Evolutionary conservation across 2,113 vertebrate species (phyloP).

Genomic region (Bubalus kerabau): DNA sequence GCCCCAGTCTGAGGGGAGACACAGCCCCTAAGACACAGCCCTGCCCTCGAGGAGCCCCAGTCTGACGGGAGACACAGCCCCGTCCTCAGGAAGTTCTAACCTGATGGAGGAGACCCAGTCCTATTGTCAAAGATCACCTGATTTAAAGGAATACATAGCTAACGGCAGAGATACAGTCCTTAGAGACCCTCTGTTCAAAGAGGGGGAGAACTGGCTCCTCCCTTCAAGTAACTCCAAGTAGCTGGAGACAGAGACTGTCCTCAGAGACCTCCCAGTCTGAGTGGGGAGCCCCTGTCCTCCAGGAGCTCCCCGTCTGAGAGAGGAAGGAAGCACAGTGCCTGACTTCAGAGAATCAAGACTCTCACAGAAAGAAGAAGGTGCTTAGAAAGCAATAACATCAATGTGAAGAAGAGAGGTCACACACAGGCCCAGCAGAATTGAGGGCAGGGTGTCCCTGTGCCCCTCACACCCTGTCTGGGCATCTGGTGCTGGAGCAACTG

Average conservation of each 20-base stretch:
- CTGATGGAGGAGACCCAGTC: background rate
- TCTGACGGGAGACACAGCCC: background rate
- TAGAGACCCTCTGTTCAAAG: background rate
- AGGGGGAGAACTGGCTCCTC: background rate
- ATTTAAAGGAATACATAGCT: background rate
- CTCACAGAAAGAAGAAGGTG: background rate
- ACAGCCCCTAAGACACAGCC: too few relatives aligned
- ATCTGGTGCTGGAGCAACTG: background rate
- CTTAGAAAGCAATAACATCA: background rate
- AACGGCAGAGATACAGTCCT: background rate
- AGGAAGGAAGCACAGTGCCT: background rate
- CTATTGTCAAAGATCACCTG: background rate
- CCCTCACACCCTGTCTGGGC: background rate
- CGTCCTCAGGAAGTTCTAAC: background rate
- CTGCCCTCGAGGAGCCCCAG: background rate
- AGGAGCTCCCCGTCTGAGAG: background rate
- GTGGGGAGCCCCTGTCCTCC: background rate
- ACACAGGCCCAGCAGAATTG: background rate
- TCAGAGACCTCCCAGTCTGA: background rate
- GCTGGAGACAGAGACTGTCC: background rate
- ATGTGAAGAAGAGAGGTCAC: background rate
- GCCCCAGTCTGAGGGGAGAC: too few relatives aligned
- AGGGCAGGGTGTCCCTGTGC: too few relatives aligned
- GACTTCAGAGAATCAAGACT: background rate
- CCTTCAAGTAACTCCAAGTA: background rate